Evolutionary conservation across 2,888 invertebrate genomes (phyloP).

Genomic region (Hypomecis punctinalis): DNA sequence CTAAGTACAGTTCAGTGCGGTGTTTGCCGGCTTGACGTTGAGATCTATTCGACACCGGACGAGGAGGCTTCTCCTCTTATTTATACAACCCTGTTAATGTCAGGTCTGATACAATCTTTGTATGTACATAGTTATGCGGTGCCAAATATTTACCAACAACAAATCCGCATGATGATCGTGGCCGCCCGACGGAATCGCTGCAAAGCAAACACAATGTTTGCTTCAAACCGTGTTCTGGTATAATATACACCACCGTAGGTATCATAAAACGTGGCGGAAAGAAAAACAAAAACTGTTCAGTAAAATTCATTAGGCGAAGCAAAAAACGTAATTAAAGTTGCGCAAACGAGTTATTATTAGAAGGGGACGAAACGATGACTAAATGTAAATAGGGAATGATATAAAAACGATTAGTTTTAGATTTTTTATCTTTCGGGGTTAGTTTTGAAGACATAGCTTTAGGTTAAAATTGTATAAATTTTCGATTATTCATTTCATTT

Average conservation of each 20-base stretch:
- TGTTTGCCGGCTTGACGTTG: too few species aligned
- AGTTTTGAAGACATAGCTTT: too few species aligned
- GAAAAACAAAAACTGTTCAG: slow-evolving; percentile 10
- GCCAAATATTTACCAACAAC: slow-evolving; percentile 24
- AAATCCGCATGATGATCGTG: slow-evolving; percentile 15
- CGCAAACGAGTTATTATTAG: slow-evolving; percentile 13
- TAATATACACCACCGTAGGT: slow-evolving; percentile 11
- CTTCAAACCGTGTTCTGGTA: slow-evolving; percentile 17
- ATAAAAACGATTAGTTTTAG: neutral
- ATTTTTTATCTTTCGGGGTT: too few species aligned
- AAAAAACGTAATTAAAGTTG: slow-evolving; percentile 19
- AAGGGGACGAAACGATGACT: neutral
- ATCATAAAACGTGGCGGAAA: slow-evolving; percentile 11
- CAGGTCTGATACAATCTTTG: slow-evolving; percentile 1
- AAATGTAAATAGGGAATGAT: neutral
- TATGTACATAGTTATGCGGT: slow-evolving; percentile 2
- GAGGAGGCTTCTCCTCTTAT: neutral
- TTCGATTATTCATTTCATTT: too few species aligned
- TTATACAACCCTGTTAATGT: slow-evolving; percentile 1
- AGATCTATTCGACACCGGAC: too few species aligned
- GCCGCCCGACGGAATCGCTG: slow-evolving; percentile 16
- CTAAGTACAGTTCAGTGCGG: too few species aligned
- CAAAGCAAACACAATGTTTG: slow-evolving; percentile 26
- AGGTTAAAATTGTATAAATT: too few species aligned
- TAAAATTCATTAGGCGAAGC: slow-evolving; percentile 17